Base-by-base conservation (phyloP, 2,113 vertebrate species). In the Gallinago media region DNA sequence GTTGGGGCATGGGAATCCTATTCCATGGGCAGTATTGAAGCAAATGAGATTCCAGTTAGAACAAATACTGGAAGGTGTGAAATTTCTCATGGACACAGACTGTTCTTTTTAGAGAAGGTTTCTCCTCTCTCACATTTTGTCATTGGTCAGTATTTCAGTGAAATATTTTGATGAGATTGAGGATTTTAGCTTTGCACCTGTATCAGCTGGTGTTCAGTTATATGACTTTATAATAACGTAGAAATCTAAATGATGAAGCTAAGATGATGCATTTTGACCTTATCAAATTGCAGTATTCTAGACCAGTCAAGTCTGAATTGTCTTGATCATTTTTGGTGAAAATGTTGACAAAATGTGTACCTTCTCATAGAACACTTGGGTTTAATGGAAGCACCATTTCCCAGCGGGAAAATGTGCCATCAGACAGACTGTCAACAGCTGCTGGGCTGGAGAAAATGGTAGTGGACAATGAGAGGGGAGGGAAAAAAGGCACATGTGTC, bases 381-480 rank as follows among this genome's bases (percentile, higher is more conserved):
- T 77, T 88, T 93, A 85, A 89, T 83, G 71, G 86, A 84, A 80
- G 65, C 56, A 67, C 79, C 83, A 25, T 75, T 89, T 81, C 76
- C 72, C 95, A 91, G 88, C 40, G 72, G 94, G 73, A 92, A 93
- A 92, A 52, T 40, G 66, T 29, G 42, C 79, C 65, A 49, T 96
- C 61, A 67, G 74, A 83, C 68, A 86, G 88, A 88, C 80, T 75
- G 76, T 86, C 75, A 95, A 50, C 85, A 96, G 95, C 83, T 92
- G 76, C 80, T 92, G 61, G 73, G 83, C 79, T 96, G 68, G 65
- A 63, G 92, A 93, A 68, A 85, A 49, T 72, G 58, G 76, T 65
- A 89, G 92, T 93, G 96, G 95, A 86, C 95, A 91, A 81, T 68
- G 82, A 73, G 70, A 89, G 76, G 44, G 88, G 44, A 80, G 75